These are phyloP conservation scores for Heliothis subflexa DNA, from an alignment of 1,140 invertebrate species.

Conservation along the genomic window DNA sequence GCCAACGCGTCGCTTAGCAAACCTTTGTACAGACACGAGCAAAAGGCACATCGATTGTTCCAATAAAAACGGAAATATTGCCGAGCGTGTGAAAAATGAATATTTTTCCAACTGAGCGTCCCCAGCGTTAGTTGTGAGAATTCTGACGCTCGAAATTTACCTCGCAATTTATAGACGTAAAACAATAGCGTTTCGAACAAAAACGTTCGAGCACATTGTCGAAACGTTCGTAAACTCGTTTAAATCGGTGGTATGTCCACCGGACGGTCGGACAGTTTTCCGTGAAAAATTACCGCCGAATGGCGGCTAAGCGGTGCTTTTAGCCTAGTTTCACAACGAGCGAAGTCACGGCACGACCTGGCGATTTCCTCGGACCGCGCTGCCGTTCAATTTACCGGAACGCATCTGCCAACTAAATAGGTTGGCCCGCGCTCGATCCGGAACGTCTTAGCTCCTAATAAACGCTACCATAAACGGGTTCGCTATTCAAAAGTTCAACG, in stretches of 20 bases:
- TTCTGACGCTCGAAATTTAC: slow-evolving; percentile 58
- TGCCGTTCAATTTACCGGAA: slow-evolving; percentile 72
- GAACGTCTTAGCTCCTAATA: slow-evolving; percentile 57
- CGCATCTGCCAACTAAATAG: slow-evolving; percentile 72
- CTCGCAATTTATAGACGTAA: slow-evolving; percentile 53
- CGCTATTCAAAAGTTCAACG: slow-evolving; percentile 47
- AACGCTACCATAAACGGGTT: slow-evolving; percentile 56
- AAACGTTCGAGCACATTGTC: slow-evolving; percentile 49
- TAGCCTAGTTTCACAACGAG: slow-evolving; percentile 61
- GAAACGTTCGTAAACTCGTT: slow-evolving; percentile 62
- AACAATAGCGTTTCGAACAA: slow-evolving; percentile 46
- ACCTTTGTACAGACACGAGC: slow-evolving; percentile 67
- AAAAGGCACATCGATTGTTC: slow-evolving; percentile 72
- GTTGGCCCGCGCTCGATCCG: slow-evolving; percentile 54
- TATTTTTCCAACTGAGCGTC: slow-evolving; percentile 66
- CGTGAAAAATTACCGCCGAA: slow-evolving; percentile 71
- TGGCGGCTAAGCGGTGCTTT: slow-evolving; percentile 67
- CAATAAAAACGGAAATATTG: slow-evolving; percentile 75
- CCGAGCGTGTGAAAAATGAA: slow-evolving; percentile 72
- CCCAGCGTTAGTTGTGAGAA: slow-evolving; percentile 48
- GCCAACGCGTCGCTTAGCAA: slow-evolving; percentile 57
- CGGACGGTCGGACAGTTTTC: slow-evolving; percentile 60
- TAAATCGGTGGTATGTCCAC: slow-evolving; percentile 58
- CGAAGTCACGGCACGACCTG: slow-evolving; percentile 72
- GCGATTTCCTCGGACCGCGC: slow-evolving; percentile 64